These are phyloP conservation scores for silkworm (Bombyx mori) DNA, from an alignment of 1,140 invertebrate species.

Conservation along the genomic window DNA sequence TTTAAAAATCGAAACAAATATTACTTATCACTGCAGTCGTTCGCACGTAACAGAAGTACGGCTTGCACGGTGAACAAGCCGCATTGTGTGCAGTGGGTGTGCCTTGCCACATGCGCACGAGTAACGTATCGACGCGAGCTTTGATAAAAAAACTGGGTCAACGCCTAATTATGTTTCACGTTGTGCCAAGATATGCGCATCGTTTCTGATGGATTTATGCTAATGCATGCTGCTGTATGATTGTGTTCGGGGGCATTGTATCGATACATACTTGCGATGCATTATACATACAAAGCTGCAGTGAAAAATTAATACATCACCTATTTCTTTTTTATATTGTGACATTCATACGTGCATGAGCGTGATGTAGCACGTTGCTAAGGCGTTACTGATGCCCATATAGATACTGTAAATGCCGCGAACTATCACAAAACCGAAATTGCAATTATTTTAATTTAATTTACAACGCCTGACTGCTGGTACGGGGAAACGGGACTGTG, in stretches of 20 bases:
- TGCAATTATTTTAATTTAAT: too few species aligned
- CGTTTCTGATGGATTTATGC: conserved; percentile 47
- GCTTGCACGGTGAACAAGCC: too few species aligned
- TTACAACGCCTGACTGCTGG: too few species aligned
- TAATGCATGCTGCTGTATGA: conserved; percentile 27
- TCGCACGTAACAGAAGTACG: too few species aligned
- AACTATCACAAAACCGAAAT: too few species aligned
- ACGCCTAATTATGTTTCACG: conserved; percentile 50
- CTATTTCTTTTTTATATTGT: neutral
- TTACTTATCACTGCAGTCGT: too few species aligned
- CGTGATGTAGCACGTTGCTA: too few species aligned
- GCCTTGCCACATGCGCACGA: conserved; percentile 11
- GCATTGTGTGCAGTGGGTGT: conserved; percentile 9
- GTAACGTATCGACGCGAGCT: conserved; percentile 26
- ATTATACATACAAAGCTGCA: neutral
- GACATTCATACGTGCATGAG: too few species aligned
- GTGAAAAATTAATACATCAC: neutral
- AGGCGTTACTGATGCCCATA: too few species aligned
- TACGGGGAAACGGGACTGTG: too few species aligned
- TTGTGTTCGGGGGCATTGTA: conserved; percentile 16
- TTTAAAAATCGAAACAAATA: too few species aligned
- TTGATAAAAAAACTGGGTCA: conserved; percentile 55
- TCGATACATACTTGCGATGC: conserved; percentile 14
- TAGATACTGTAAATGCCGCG: too few species aligned
- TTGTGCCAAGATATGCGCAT: conserved; percentile 42